Percentiles rank a stretch among this genome's conserved stretches.
Evolutionary conservation across 2,113 vertebrate species (phyloP).

Genomic region (Brachypodius melanocephalos): DNA sequence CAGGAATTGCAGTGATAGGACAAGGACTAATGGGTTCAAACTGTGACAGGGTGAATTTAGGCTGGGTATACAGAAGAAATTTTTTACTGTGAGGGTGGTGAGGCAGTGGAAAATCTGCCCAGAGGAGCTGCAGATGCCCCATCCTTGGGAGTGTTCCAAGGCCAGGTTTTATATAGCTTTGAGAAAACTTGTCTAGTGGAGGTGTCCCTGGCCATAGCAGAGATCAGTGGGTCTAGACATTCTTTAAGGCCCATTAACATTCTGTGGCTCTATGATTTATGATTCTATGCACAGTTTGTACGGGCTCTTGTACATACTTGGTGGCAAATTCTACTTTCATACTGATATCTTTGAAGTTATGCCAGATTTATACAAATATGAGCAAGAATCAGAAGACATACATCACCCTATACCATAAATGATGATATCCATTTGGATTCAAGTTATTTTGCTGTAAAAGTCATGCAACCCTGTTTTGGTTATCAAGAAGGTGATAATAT

Average conservation of each 20-base stretch:
- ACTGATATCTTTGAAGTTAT: not conserved
- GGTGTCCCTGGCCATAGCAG: not conserved
- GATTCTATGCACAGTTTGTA: not conserved
- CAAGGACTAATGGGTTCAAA: not conserved
- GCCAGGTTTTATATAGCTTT: not conserved
- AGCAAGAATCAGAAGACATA: not conserved
- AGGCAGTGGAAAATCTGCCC: not conserved
- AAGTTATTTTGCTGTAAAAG: not conserved
- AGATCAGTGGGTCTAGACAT: not conserved
- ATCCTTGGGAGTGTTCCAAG: not conserved
- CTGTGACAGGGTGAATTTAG: not conserved
- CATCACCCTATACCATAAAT: not conserved
- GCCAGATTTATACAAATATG: not conserved
- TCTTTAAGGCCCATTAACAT: not conserved
- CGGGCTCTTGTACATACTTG: not conserved
- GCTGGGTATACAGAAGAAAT: not conserved
- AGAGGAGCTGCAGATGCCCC: not conserved
- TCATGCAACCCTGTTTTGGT: not conserved
- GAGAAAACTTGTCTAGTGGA: not conserved
- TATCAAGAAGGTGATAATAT: not conserved
- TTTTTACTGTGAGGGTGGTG: not conserved
- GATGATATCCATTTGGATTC: not conserved
- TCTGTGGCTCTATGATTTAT: not conserved
- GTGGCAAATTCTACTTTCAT: not conserved
- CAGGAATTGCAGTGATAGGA: not conserved